Evolutionary conservation across 2,888 invertebrate species (phyloP).

Genomic region (Dasypogon diadema): DNA sequence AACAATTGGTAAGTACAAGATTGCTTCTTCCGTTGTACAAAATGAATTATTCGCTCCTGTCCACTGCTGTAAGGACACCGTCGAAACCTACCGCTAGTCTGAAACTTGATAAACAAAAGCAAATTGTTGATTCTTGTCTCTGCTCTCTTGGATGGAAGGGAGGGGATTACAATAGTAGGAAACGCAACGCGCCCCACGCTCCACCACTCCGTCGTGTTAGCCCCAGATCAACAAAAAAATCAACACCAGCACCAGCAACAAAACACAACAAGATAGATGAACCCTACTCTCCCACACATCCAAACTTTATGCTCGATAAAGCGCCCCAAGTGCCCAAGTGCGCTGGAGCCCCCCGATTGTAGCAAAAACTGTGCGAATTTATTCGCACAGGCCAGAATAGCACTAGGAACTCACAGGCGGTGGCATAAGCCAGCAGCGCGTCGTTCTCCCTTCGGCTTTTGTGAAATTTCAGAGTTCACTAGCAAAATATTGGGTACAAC

Average conservation of each 20-base stretch:
- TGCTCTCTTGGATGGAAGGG: constrained; percentile 44
- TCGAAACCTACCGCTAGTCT: not conserved
- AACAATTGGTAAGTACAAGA: constrained; percentile 21
- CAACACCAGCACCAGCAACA: not conserved
- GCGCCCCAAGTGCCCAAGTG: constrained; percentile 37
- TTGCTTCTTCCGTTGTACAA: no score
- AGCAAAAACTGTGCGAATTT: not conserved
- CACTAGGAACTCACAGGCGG: not conserved
- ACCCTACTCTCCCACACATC: constrained; percentile 1
- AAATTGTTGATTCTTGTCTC: constrained; percentile 55
- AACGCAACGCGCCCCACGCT: constrained; percentile 36
- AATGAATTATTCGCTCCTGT: not conserved
- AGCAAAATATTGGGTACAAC: not conserved
- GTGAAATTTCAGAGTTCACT: constrained; percentile 5
- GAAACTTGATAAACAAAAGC: constrained; percentile 50
- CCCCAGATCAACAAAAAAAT: not conserved
- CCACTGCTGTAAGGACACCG: constrained; percentile 13
- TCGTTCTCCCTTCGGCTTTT: constrained; percentile 16
- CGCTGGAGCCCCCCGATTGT: constrained; percentile 7
- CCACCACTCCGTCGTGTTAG: constrained; percentile 27
- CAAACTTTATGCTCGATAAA: not conserved
- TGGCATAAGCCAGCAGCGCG: not conserved
- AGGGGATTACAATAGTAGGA: constrained; percentile 46
- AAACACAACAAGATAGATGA: not conserved
- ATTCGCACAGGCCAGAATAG: not conserved